A percentile compares a stretch with the other conserved stretches of the same genome.
These are phyloP conservation scores for Tachina grossa DNA, from an alignment of 2,888 invertebrate genomes.

Conservation along the genomic window DNA sequence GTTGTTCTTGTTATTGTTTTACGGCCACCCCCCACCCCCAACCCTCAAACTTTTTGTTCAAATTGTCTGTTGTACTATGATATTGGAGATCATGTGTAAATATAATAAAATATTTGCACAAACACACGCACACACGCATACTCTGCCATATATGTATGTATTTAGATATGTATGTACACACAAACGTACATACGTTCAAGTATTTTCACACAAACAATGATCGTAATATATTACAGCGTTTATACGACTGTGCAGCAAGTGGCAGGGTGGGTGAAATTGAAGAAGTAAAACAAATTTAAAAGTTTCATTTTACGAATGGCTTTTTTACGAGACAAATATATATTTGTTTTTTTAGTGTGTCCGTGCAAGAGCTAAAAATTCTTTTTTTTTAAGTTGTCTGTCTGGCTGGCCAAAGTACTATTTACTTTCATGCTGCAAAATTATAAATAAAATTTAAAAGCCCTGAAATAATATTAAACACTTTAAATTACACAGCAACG, in stretches of 20 bases:
- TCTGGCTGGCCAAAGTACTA: conserved; percentile 62
- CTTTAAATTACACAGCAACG: conserved; percentile 18
- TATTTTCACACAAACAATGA: conserved; percentile 45
- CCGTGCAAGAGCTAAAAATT: conserved; percentile 39
- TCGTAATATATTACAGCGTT: conserved; percentile 51
- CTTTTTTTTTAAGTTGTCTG: conserved; percentile 65
- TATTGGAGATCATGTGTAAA: conserved; percentile 44
- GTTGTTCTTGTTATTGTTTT: conserved; percentile 25
- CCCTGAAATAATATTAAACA: conserved; percentile 61
- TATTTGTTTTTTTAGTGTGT: conserved; percentile 17
- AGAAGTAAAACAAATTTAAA: conserved; percentile 34
- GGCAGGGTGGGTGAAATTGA: not conserved
- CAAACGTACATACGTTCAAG: not conserved
- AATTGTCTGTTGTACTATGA: conserved; percentile 51
- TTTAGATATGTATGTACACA: too few species aligned
- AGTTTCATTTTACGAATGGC: conserved; percentile 39
- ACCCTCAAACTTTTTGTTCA: conserved; percentile 54
- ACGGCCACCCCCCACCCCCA: conserved; percentile 18
- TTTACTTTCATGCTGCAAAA: conserved; percentile 61
- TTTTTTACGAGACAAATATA: conserved; percentile 10
- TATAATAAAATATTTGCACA: conserved; percentile 27
- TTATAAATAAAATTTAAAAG: conserved; percentile 65
- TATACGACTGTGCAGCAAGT: not conserved
- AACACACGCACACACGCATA: conserved; percentile 1
- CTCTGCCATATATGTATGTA: too few species aligned